phyloP scores from a whole-genome alignment of 2,888 invertebrate species.

The Osmoderma eremita region DNA sequence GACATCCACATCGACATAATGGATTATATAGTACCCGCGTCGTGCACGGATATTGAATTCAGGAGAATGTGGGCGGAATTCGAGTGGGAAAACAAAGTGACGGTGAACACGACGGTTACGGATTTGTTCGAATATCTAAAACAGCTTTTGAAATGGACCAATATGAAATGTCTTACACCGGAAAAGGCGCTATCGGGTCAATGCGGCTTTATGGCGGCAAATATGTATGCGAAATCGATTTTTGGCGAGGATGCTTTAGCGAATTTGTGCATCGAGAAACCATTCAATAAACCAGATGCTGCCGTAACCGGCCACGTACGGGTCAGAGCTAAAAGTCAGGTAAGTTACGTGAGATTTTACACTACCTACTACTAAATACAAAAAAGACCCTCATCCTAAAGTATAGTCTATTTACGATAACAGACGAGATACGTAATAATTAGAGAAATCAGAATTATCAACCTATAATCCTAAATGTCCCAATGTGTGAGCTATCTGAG shows the following conservation, averaged over 20 bases:
- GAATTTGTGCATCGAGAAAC: slow-evolving; percentile 97
- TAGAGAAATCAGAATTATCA: too few relatives aligned
- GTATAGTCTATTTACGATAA: too few relatives aligned
- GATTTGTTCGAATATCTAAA: slow-evolving; percentile 93
- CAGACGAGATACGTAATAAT: too few relatives aligned
- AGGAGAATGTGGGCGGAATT: slow-evolving; percentile 99
- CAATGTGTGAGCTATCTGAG: too few relatives aligned
- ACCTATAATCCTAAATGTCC: too few relatives aligned
- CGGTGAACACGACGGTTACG: slow-evolving; percentile 81
- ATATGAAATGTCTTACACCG: slow-evolving; percentile 99
- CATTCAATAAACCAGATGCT: slow-evolving; percentile 85
- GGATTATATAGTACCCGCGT: slow-evolving; percentile 97
- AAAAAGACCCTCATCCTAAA: too few relatives aligned
- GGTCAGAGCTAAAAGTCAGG: slow-evolving; percentile 98
- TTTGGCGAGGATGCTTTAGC: slow-evolving; percentile 99
- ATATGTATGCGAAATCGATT: slow-evolving; percentile 97
- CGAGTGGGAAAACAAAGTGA: slow-evolving; percentile 99
- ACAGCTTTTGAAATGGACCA: slow-evolving; percentile 92
- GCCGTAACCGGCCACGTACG: slow-evolving; percentile 97
- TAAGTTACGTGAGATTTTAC: slow-evolving; percentile 59
- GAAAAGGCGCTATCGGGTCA: slow-evolving; percentile 96
- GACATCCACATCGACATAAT: slow-evolving; percentile 99
- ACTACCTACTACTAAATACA: too few relatives aligned
- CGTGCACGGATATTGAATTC: slow-evolving; percentile 95
- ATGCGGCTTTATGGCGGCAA: slow-evolving; percentile 99